Base-by-base conservation (phyloP, 2,113 vertebrate species). In the Cariama cristata region DNA sequence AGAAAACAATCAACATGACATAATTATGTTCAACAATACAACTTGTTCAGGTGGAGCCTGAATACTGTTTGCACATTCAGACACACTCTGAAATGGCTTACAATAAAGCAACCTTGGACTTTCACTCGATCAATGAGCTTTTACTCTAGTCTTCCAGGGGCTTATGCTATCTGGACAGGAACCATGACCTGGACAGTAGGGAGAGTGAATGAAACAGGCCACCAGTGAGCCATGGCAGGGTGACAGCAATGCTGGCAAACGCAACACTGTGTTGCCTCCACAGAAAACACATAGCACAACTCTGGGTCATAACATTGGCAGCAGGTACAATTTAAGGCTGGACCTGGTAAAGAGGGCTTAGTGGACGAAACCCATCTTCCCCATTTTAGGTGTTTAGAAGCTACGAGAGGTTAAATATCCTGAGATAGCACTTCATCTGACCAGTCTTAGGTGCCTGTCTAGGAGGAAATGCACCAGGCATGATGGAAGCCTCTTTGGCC, bases 401-500 rank as follows among this genome's bases (percentile, higher is more conserved):
- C 20, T 58, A 69, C 32, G 27, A 49, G 28, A 66, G 8, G 21
- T 55, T 63, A 82, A 55, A 20, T 23, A 64, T 26, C 19, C n/a
- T 44, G 23, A 73, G 30, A 58, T 6, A 8, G 40, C 21, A 42
- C 12, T 75, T 79, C 58, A 49, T 35, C 35, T 32, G 56, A 40
- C 22, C 2, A 6, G 10, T 53, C 21, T 68, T 16, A 69, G 42
- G 24, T 28, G 19, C 10, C 23, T 64, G 2, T 24, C 44, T 45
- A 76, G 17, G 30, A 60, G 14, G 27, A 94, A 74, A 84, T 6
- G 15, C 33, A 60, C 17, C 23, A 60, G 26, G 27, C 18, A 44
- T 11, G 44, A 50, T 0, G 0, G 32, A 82, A 88, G 6, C 3
- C n/a, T 3, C 14, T 59, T 35, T 44, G 24, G 35, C 1, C 0